Evolutionary conservation across 2,113 vertebrate genomes (phyloP).

Genomic region (mouse (Mus musculus)): DNA sequence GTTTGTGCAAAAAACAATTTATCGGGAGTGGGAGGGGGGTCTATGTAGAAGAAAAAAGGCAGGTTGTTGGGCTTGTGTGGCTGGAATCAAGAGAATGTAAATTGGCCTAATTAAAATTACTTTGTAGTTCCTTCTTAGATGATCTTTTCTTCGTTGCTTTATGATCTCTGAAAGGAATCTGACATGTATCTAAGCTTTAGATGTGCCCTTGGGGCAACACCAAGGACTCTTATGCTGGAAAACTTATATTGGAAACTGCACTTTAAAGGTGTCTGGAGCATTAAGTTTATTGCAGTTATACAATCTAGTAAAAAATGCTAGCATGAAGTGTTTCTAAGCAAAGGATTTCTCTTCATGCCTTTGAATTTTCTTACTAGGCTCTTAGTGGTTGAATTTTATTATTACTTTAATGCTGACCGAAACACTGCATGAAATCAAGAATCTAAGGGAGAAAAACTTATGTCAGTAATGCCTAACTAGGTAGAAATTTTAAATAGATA

Average conservation of each 20-base stretch:
- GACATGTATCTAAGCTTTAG: background rate
- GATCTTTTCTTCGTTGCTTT: background rate
- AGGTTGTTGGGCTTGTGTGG: background rate
- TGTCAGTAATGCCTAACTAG: constrained; percentile 5
- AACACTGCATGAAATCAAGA: constrained; percentile 37
- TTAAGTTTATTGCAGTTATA: constrained; percentile 62
- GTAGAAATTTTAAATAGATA: constrained; percentile 16
- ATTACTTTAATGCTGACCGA: constrained; percentile 46
- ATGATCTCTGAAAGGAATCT: constrained; percentile 27
- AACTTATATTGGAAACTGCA: background rate
- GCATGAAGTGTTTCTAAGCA: constrained; percentile 36
- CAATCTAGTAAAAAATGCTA: constrained; percentile 49
- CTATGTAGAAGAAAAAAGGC: background rate
- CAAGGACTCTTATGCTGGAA: background rate
- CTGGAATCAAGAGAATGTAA: background rate
- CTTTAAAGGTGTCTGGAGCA: constrained; percentile 59
- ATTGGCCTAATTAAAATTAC: background rate
- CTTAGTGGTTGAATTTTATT: constrained; percentile 64
- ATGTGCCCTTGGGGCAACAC: background rate
- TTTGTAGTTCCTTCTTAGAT: background rate
- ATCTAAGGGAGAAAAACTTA: constrained; percentile 34
- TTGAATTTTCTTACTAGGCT: constrained; percentile 62
- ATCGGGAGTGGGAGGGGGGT: rapidly evolving
- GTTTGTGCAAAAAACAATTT: background rate
- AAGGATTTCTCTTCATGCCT: constrained; percentile 34